Conservation (phyloP, 2,113 vertebrate genomes). For the Dunckerocampus dactyliophorus region DNA sequence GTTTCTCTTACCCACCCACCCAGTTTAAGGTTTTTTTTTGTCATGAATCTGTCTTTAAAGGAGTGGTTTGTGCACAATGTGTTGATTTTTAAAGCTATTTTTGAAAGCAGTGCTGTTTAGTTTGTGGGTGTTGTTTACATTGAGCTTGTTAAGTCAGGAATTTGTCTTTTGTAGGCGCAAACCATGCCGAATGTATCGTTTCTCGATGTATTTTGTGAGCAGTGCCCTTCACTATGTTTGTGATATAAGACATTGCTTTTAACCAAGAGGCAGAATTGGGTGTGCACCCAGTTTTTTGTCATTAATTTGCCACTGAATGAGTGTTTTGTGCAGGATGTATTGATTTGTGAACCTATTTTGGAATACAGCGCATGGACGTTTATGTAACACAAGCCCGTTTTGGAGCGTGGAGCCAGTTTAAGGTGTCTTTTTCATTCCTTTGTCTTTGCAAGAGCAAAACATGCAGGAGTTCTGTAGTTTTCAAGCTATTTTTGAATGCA, state of each 20-base stretch:
- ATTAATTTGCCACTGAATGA: no score
- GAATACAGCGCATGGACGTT: constrained; percentile 27
- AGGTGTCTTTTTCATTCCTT: background rate
- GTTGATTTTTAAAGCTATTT: no score
- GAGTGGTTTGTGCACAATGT: no score
- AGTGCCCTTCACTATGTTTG: constrained; percentile 33
- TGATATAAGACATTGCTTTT: no score
- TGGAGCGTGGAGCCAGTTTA: background rate
- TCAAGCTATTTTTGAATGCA: background rate
- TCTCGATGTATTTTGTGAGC: constrained; percentile 35
- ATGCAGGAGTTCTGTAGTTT: background rate
- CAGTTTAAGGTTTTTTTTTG: no score
- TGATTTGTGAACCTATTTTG: constrained; percentile 23
- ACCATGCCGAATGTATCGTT: constrained; percentile 16
- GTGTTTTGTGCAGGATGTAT: no score
- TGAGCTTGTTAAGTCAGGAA: background rate
- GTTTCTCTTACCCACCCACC: no score
- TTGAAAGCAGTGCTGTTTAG: background rate
- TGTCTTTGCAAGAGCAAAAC: background rate
- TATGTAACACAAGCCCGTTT: constrained; percentile 36
- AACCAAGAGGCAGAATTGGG: no score
- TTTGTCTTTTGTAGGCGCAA: background rate
- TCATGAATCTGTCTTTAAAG: no score
- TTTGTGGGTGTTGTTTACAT: background rate
- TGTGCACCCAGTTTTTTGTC: no score